Evolutionary conservation across 2,797 vertebrate genomes (phyloP).

Genomic region (Platalea minor): DNA sequence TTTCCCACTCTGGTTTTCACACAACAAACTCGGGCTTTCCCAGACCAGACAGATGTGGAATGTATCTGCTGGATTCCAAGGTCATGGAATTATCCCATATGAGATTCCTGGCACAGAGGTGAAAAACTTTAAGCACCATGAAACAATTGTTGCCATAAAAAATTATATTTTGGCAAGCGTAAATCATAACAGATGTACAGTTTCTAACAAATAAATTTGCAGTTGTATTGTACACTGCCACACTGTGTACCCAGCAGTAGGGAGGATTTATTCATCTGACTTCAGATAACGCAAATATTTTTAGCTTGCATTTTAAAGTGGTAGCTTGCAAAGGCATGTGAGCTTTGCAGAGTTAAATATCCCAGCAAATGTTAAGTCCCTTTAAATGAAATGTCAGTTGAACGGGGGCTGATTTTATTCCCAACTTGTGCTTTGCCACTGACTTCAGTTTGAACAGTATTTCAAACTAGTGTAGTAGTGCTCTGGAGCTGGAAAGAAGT

Average conservation of each 20-base stretch:
- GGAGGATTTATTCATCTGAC: slow-evolving; percentile 39
- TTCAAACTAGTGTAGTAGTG: neutral
- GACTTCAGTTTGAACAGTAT: neutral
- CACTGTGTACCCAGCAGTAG: neutral
- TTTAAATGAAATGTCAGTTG: slow-evolving; percentile 17
- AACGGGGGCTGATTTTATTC: neutral
- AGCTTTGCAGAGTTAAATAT: slow-evolving; percentile 2
- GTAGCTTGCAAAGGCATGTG: neutral
- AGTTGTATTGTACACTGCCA: slow-evolving; percentile 39
- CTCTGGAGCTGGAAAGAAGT: slow-evolving; percentile 14
- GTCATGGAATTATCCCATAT: slow-evolving; percentile 84
- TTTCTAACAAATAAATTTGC: slow-evolving; percentile 65
- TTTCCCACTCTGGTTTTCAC: slow-evolving; percentile 71
- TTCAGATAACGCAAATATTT: slow-evolving; percentile 42
- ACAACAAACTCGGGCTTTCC: slow-evolving; percentile 78
- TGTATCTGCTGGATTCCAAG: slow-evolving; percentile 81
- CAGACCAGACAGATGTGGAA: slow-evolving; percentile 88
- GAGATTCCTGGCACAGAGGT: slow-evolving; percentile 77
- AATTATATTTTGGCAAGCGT: slow-evolving; percentile 71
- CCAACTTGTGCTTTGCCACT: neutral
- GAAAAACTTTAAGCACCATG: slow-evolving; percentile 69
- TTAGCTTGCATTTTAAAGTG: slow-evolving; percentile 39
- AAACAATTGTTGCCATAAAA: slow-evolving; percentile 71
- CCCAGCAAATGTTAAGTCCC: neutral
- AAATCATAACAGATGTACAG: slow-evolving; percentile 67